These are phyloP conservation scores for Smutsia gigantea DNA, from an alignment of 2,797 vertebrate species.

Conservation along the genomic window DNA sequence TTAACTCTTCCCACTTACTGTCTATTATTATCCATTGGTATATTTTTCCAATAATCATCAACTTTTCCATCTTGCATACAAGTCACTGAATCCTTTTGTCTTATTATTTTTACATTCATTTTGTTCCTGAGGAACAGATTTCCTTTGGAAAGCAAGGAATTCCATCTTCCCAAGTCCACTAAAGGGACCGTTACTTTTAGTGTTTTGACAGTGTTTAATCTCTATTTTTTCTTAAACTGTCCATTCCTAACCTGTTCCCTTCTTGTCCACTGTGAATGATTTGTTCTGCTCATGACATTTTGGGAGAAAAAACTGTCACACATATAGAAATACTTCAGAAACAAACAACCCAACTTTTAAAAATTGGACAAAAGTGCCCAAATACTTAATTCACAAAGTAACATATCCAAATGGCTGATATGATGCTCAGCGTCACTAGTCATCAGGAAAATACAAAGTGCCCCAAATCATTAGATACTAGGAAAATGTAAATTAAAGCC, in stretches of 20 bases:
- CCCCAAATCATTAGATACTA: neutral
- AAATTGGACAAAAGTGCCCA: neutral
- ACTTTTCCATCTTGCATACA: neutral
- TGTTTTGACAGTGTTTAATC: neutral
- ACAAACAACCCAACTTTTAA: neutral
- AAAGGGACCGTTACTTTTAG: neutral
- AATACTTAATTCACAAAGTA: neutral
- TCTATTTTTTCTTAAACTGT: neutral
- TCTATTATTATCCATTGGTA: neutral
- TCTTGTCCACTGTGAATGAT: neutral
- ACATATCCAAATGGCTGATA: neutral
- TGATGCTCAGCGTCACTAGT: neutral
- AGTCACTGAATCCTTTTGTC: neutral
- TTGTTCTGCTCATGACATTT: neutral
- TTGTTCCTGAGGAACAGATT: neutral
- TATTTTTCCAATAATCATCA: neutral
- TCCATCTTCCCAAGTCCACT: neutral
- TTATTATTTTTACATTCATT: neutral
- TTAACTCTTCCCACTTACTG: neutral
- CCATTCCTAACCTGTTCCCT: neutral
- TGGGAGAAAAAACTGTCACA: neutral
- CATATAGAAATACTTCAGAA: neutral
- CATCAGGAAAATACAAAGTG: neutral
- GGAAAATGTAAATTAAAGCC: neutral
- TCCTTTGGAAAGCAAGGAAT: neutral